These are phyloP conservation scores for Tetranychus truncatus DNA, from an alignment of 2,888 invertebrate genomes.

Conservation along the genomic window DNA sequence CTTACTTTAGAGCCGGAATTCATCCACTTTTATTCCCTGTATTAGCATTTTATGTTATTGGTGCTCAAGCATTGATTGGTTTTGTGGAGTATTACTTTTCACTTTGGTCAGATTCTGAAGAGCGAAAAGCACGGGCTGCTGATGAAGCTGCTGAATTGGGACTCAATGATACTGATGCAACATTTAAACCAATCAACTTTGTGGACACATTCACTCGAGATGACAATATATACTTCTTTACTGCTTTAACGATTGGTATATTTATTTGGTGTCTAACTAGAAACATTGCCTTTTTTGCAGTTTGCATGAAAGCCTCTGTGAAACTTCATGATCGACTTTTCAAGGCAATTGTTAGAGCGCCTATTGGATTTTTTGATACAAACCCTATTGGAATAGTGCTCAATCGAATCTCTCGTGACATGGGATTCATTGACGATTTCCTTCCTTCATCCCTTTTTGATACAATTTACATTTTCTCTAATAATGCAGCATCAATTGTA, in stretches of 20 bases:
- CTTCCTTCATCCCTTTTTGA: conserved; percentile 34
- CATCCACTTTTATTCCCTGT: background rate
- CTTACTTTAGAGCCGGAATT: background rate
- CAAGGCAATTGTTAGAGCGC: conserved; percentile 31
- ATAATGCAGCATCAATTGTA: conserved; percentile 37
- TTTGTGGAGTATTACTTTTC: background rate
- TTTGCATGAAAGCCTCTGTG: conserved; percentile 27
- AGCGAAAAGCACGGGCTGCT: conserved; percentile 16
- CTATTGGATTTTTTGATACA: conserved; percentile 34
- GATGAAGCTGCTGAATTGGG: background rate
- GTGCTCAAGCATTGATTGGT: background rate
- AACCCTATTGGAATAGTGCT: conserved; percentile 38
- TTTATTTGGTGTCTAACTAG: conserved; percentile 24
- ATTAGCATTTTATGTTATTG: background rate
- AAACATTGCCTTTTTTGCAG: conserved; percentile 24
- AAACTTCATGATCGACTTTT: conserved; percentile 28
- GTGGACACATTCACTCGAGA: conserved; percentile 1
- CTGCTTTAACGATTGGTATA: conserved; percentile 18
- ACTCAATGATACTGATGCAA: background rate
- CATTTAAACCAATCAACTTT: background rate
- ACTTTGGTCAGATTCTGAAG: conserved; percentile 14
- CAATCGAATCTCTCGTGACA: conserved; percentile 34
- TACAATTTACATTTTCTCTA: conserved; percentile 37
- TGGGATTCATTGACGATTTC: conserved; percentile 34
- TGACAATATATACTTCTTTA: conserved; percentile 20